These are phyloP conservation scores for Ladona fulva DNA, from an alignment of 1,140 invertebrate genomes.

Conservation along the genomic window DNA sequence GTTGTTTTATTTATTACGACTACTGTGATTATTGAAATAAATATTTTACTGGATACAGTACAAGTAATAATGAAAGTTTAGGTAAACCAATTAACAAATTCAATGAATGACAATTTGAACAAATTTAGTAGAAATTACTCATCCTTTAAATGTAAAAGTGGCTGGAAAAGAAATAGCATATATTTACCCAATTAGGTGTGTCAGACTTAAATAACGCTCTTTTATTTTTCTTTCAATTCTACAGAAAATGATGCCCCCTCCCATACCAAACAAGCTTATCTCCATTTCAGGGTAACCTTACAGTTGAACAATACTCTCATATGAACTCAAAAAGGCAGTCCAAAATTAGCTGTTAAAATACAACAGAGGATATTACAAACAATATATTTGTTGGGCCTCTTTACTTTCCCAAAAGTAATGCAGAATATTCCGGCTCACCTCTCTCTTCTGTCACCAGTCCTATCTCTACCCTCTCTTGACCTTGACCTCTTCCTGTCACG, in stretches of 20 bases:
- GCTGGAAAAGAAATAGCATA: no score
- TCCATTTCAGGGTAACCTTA: no score
- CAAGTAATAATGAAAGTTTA: background rate
- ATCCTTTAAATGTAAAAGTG: no score
- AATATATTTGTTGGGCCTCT: background rate
- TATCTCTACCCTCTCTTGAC: conserved; percentile 14
- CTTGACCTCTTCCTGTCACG: conserved; percentile 24
- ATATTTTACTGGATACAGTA: background rate
- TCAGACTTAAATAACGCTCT: no score
- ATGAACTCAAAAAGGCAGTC: background rate
- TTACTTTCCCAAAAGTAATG: background rate
- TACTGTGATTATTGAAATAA: background rate
- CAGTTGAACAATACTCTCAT: no score
- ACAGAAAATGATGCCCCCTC: no score
- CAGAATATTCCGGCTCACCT: background rate
- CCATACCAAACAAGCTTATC: no score
- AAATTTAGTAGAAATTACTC: no score
- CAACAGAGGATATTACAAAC: background rate
- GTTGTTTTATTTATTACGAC: no score
- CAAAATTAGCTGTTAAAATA: background rate
- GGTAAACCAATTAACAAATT: background rate
- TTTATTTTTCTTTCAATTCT: no score
- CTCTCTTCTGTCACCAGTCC: background rate
- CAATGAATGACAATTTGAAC: no score
- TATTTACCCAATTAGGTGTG: no score